Evolutionary conservation across 2,113 vertebrate species (phyloP), one percentile per base, ranked within the genome.

Genomic region (Myiozetetes cayanensis): DNA sequence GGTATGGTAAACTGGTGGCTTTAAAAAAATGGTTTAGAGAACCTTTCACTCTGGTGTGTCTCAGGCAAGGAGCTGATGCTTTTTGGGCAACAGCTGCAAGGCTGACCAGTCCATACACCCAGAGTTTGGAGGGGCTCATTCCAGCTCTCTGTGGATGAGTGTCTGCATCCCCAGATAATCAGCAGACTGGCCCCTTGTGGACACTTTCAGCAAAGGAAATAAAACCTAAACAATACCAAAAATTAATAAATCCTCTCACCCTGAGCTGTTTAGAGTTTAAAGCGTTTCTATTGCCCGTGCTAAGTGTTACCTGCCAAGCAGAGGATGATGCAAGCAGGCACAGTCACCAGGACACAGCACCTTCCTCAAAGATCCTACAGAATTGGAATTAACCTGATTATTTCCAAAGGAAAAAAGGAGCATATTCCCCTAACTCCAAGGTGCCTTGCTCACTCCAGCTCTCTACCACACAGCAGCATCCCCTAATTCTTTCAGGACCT

Each of bases 161-260:
- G 16, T 78, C 5, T 52, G 75, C 67, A 74, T 59, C 24, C 63
- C 88, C 87, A 76, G 65, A 55, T 55, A 37, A 93, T 76, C 85
- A 19, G 65, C 19, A 89, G 87, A 86, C 85, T 94, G 92, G 93
- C 86, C 86, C 68, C 88, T 93, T 81, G 85, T 95, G 93, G 96
- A 73, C 90, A 50, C 56, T 92, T 86, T n/a, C 68, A 93, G 94
- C 65, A 89, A 84, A 95, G 56, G 50, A 93, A 81, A 56, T 63
- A 71, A 96, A 91, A 43, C 14, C 30, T 41, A 59, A 74, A 91
- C 30, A 91, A 87, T 31, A 30, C 15, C 31, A 37, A 59, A 85
- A 86, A 88, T 59, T 6, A 70, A 68, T 24, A 37, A 47, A 67
- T 41, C 25, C 85, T 47, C 61, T 84, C 47, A 8, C 28, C 8